Conservation (phyloP, 2,113 vertebrate species). For the Gavialis gangeticus region DNA sequence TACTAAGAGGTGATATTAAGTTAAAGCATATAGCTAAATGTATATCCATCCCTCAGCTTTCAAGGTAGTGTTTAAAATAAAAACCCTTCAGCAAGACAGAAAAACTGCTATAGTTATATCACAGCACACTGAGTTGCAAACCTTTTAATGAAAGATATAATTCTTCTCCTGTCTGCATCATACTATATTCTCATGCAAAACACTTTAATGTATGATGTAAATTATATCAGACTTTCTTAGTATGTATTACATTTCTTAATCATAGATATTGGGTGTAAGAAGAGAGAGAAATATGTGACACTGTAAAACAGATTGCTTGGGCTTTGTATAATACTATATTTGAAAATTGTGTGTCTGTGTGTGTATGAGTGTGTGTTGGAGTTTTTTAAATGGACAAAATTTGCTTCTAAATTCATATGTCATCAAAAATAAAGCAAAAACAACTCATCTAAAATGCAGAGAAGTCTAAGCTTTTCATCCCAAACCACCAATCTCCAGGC, state of each 20-base stretch:
- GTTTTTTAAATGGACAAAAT: neutral
- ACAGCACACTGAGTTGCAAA: conserved; percentile 80
- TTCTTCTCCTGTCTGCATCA: conserved; percentile 80
- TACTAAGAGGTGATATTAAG: conserved; percentile 76
- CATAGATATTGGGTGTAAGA: conserved; percentile 73
- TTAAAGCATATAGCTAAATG: conserved; percentile 76
- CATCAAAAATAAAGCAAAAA: conserved; percentile 42
- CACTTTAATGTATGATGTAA: conserved; percentile 82
- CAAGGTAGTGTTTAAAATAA: conserved; percentile 79
- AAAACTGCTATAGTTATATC: conserved; percentile 82
- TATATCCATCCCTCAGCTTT: conserved; percentile 75
- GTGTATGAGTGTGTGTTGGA: neutral
- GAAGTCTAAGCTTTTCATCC: conserved; percentile 36
- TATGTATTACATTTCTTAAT: conserved; percentile 83
- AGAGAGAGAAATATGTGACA: conserved; percentile 70
- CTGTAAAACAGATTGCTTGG: conserved; percentile 66
- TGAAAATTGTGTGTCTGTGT: conserved; percentile 40
- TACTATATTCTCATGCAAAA: conserved; percentile 85
- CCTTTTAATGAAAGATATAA: conserved; percentile 87
- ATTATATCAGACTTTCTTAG: conserved; percentile 81
- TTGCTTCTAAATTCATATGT: conserved; percentile 46
- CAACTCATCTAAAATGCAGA: conserved; percentile 32
- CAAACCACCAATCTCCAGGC: conserved; percentile 38
- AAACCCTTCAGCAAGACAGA: conserved; percentile 79
- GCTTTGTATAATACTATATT: conserved; percentile 46